Evolutionary conservation across 2,888 invertebrate species (phyloP).

Genomic region (Dicyrtomina minuta): DNA sequence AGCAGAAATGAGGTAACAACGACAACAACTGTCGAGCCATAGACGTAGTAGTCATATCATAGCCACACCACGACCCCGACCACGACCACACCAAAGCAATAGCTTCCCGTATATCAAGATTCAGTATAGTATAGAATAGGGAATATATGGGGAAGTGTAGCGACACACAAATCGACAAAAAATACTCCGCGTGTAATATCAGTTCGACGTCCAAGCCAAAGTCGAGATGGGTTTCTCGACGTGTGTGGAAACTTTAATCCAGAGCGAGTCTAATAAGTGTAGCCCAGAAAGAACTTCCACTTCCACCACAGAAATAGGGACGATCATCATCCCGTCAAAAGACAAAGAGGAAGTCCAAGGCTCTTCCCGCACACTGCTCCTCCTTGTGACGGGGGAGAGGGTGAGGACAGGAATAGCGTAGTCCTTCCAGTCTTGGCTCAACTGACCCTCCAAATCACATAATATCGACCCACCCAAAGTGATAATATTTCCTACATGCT

Average conservation of each 20-base stretch:
- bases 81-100: no score
- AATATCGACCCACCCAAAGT: neutral
- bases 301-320: neutral
- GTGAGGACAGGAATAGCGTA: no score
- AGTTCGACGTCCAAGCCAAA: neutral
- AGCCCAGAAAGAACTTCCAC: constrained; percentile 11
- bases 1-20: neutral
- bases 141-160: neutral
- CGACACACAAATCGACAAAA: neutral
- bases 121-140: no score
- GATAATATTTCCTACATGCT: neutral
- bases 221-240: constrained; percentile 20
- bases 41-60: neutral
- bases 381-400: no score
- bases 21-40: neutral
- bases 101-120: no score
- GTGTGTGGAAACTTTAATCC: constrained; percentile 36
- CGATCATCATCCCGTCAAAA: neutral
- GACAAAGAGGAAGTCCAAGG: neutral
- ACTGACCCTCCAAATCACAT: neutral
- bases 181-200: neutral
- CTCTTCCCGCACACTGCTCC: no score
- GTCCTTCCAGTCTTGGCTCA: no score
- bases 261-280: constrained; percentile 8
- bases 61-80: neutral